Evolutionary conservation across 2,113 vertebrate species (phyloP).

Genomic region (Cariama cristata): DNA sequence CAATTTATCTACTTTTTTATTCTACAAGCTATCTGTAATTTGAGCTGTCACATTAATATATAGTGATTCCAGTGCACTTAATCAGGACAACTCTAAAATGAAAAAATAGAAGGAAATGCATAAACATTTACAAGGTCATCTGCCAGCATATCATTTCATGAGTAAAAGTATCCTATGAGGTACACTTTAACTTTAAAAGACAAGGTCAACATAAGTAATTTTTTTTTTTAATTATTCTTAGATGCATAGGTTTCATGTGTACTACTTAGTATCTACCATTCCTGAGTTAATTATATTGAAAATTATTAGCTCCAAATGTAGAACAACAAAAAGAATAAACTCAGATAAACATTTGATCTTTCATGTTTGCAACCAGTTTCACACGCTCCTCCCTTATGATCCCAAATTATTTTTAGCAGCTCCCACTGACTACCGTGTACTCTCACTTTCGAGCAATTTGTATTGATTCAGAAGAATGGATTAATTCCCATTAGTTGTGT

Average conservation of each 20-base stretch:
- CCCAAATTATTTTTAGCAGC: background rate
- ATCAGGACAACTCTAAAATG: constrained; percentile 64
- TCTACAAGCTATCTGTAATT: constrained; percentile 48
- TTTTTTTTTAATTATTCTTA: background rate
- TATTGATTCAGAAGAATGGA: background rate
- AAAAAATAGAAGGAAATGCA: constrained; percentile 25
- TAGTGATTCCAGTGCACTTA: constrained; percentile 50
- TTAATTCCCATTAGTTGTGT: background rate
- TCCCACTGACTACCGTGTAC: background rate
- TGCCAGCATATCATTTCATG: background rate
- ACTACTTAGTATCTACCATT: background rate
- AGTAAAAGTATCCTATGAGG: background rate
- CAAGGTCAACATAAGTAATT: background rate
- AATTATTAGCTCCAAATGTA: background rate
- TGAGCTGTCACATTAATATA: constrained; percentile 63
- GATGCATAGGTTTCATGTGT: background rate
- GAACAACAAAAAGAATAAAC: background rate
- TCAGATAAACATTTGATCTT: background rate
- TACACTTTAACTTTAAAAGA: background rate
- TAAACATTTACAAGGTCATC: constrained; percentile 60
- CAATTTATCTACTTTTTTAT: constrained; percentile 53
- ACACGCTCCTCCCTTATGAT: background rate
- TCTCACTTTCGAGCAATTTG: background rate
- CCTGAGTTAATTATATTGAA: background rate
- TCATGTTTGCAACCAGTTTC: background rate